Percentiles rank a stretch among this genome's conserved stretches.
Evolutionary conservation across 2,113 vertebrate genomes (phyloP).

Genomic region (Canis aureus): DNA sequence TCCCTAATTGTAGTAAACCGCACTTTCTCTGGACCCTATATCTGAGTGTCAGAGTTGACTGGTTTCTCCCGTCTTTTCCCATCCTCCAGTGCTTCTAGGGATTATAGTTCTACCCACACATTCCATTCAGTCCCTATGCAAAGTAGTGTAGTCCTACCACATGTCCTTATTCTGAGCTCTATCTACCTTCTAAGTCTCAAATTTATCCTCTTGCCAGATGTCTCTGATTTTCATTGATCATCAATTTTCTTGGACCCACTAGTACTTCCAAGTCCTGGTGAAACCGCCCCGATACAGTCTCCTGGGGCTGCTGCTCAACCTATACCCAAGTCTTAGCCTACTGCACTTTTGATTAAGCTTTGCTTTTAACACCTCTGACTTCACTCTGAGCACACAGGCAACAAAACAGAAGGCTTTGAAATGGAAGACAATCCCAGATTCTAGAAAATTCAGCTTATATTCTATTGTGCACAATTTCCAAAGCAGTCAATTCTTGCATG

Average conservation of each 20-base stretch:
- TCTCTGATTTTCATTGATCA: neutral
- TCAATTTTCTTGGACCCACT: neutral
- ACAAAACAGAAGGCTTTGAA: neutral
- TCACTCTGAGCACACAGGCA: neutral
- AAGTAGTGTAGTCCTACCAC: neutral
- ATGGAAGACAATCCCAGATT: neutral
- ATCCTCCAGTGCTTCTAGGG: neutral
- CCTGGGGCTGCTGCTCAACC: neutral
- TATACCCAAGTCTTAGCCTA: neutral
- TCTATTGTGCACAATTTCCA: neutral
- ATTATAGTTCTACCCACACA: neutral
- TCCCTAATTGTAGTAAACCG: neutral
- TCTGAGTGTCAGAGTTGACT: neutral
- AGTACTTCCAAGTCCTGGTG: neutral
- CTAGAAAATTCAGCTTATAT: neutral
- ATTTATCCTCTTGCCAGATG: neutral
- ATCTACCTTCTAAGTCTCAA: neutral
- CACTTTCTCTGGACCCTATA: neutral
- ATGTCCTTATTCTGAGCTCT: neutral
- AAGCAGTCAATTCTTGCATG: conserved; percentile 43
- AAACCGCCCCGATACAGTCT: neutral
- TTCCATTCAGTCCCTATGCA: neutral
- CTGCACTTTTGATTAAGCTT: neutral
- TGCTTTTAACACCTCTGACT: conserved; percentile 15
- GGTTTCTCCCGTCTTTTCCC: neutral